A percentile compares a stretch with the other conserved stretches of the same genome.
Evolutionary conservation across 2,888 invertebrate species (phyloP).

Genomic region (Palloptera scutellata): DNA sequence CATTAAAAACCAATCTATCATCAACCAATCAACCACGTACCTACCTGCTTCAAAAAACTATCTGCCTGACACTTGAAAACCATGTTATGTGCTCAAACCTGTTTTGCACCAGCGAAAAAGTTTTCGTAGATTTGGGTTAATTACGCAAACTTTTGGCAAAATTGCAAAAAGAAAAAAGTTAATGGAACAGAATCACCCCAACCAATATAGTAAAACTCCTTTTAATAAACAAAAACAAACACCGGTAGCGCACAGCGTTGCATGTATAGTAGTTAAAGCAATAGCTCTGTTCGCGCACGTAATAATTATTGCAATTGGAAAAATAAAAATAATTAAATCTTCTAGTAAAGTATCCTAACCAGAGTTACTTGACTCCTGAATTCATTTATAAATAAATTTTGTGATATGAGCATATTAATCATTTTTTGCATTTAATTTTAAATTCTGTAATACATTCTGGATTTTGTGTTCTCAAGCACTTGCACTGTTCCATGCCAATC

Average conservation of each 20-base stretch:
- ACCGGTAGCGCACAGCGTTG: too few relatives aligned
- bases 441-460: constrained; percentile 17
- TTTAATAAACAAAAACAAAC: too few relatives aligned
- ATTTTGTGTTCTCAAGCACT: constrained; percentile 43
- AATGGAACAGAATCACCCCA: too few relatives aligned
- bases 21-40: constrained; percentile 21
- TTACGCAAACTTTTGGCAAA: constrained; percentile 38
- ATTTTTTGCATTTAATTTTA: constrained; percentile 9
- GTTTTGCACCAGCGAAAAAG: background rate
- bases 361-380: too few relatives aligned
- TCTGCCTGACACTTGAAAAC: constrained; percentile 79
- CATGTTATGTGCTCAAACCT: constrained; percentile 64
- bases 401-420: too few relatives aligned
- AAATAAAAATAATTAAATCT: too few relatives aligned
- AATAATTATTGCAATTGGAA: too few relatives aligned
- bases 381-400: too few relatives aligned
- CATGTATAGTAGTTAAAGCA: too few relatives aligned
- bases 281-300: too few relatives aligned
- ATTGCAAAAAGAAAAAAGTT: background rate
- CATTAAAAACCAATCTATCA: background rate
- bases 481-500: constrained; percentile 48
- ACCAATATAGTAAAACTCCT: too few relatives aligned
- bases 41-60: constrained; percentile 74
- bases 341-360: too few relatives aligned
- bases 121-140: constrained; percentile 29